phyloP scores from a whole-genome alignment of 2,113 vertebrate species.

The Rhabdomys dilectus region DNA sequence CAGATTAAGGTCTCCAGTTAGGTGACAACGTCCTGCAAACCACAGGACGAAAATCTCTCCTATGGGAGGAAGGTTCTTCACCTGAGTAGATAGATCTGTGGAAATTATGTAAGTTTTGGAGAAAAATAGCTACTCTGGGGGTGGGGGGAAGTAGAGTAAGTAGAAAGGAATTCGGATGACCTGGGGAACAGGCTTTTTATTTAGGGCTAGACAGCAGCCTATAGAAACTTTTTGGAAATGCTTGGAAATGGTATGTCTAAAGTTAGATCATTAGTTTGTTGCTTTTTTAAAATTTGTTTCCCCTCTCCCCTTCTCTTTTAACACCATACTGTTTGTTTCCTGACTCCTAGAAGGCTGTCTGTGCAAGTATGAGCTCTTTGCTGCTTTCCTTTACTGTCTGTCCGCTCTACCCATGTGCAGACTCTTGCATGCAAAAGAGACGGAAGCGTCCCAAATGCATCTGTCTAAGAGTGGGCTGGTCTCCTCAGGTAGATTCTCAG shows the following conservation, averaged over 20 bases:
- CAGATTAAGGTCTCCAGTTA: background rate
- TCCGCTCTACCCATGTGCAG: background rate
- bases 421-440: no score
- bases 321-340: background rate
- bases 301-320: background rate
- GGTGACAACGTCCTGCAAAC: background rate
- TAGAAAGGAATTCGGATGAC: constrained; percentile 8
- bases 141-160: background rate
- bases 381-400: background rate
- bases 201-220: background rate
- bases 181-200: background rate
- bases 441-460: background rate
- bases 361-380: background rate
- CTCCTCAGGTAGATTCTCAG: background rate
- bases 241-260: background rate
- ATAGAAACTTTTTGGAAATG: background rate
- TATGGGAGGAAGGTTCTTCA: constrained; percentile 10
- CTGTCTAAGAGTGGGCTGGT: constrained; percentile 20
- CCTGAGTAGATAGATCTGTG: background rate
- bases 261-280: background rate
- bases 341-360: background rate
- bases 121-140: background rate
- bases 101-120: constrained; percentile 26
- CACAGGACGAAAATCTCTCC: background rate
- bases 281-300: background rate